These are phyloP conservation scores for Mus minutoides DNA, from an alignment of 2,797 vertebrate species.

Conservation along the genomic window DNA sequence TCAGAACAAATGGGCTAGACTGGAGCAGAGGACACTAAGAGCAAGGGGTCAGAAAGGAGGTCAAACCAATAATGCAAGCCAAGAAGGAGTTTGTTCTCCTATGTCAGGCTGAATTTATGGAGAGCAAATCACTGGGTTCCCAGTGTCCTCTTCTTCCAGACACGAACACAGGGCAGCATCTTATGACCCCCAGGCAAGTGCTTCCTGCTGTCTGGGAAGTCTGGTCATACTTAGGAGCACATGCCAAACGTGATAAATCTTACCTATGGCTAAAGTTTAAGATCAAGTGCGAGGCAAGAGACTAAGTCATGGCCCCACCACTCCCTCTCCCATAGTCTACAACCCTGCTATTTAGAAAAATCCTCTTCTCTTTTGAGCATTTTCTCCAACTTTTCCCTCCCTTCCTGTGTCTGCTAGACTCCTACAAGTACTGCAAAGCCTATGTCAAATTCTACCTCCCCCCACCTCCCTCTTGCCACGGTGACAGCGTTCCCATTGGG, in stretches of 20 bases:
- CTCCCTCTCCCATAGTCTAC: slow-evolving; percentile 27
- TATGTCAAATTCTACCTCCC: background rate
- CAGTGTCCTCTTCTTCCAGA: background rate
- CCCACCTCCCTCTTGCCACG: background rate
- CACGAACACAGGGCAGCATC: background rate
- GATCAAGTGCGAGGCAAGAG: slow-evolving; percentile 32
- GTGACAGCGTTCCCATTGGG: background rate
- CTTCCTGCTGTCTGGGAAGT: background rate
- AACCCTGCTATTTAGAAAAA: slow-evolving; percentile 20
- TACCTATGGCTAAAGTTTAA: slow-evolving; percentile 34
- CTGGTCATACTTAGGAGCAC: slow-evolving; percentile 5
- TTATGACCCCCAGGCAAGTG: background rate
- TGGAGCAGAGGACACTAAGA: background rate
- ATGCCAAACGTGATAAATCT: slow-evolving; percentile 31
- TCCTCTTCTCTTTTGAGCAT: background rate
- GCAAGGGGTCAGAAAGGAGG: background rate
- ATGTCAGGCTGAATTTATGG: background rate
- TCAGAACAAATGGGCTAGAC: background rate
- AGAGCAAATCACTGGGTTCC: background rate
- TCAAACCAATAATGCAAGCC: background rate
- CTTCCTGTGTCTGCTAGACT: slow-evolving; percentile 16
- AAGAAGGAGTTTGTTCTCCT: background rate
- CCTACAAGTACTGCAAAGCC: slow-evolving; percentile 56
- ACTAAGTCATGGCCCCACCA: slow-evolving; percentile 37
- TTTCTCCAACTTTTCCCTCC: slow-evolving; percentile 33